These are phyloP conservation scores for Pipistrellus pipistrellus DNA, from an alignment of 2,797 vertebrate species.

Conservation along the genomic window DNA sequence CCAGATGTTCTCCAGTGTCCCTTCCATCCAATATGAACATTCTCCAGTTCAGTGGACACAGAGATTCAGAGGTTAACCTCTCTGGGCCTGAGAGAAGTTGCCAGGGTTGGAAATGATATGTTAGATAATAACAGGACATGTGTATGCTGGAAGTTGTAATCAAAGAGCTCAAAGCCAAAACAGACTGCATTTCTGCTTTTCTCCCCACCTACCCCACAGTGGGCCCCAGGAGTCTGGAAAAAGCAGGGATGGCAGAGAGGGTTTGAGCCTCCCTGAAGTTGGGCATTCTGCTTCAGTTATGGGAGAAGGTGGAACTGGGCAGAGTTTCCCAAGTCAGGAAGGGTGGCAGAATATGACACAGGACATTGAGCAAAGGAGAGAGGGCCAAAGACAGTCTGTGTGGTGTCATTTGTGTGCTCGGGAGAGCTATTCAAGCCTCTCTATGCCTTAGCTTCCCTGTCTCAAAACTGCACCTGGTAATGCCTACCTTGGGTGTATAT, in stretches of 20 bases:
- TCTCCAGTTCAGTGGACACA: not conserved
- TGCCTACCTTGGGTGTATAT: not conserved
- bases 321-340: constrained; percentile 42
- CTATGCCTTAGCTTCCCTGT: not conserved
- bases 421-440: not conserved
- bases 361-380: not conserved
- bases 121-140: constrained; percentile 50
- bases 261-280: not conserved
- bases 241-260: not conserved
- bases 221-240: not conserved
- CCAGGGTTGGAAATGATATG: constrained; percentile 54
- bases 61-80: not conserved
- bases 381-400: not conserved
- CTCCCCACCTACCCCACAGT: not conserved
- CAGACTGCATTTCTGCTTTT: not conserved
- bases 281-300: not conserved
- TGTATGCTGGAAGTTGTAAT: not conserved
- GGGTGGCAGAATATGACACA: not conserved
- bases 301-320: constrained; percentile 45
- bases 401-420: not conserved
- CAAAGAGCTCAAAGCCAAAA: constrained; percentile 1
- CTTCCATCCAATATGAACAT: not conserved
- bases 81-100: constrained; percentile 25
- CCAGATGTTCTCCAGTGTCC: not conserved
- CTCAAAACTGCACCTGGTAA: not conserved